Evolutionary conservation across 2,888 invertebrate genomes (phyloP).

Genomic region (Tetrapedia diversipes): DNA sequence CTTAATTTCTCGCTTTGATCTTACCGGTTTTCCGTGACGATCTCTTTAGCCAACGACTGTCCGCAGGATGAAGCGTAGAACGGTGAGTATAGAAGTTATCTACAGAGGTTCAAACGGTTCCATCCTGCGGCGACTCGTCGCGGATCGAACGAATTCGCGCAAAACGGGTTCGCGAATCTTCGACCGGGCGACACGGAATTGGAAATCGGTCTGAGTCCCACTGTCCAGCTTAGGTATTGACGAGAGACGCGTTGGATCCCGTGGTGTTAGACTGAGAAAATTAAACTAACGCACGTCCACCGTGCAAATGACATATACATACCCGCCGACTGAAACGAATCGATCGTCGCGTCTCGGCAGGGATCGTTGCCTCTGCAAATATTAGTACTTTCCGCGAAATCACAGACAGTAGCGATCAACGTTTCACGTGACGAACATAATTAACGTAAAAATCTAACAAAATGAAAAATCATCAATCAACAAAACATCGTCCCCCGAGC

Average conservation of each 20-base stretch:
- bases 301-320: slow-evolving; percentile 1
- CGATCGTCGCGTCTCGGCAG: slow-evolving; percentile 13
- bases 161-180: slow-evolving; percentile 12
- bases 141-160: slow-evolving; percentile 11
- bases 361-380: background rate
- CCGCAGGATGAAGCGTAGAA: slow-evolving; percentile 7
- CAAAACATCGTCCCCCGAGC: background rate
- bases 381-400: slow-evolving; percentile 50
- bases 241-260: slow-evolving; percentile 5
- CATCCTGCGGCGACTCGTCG: slow-evolving; percentile 1
- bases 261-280: background rate
- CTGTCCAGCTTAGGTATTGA: background rate
- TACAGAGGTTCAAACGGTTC: slow-evolving; percentile 31
- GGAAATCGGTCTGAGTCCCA: background rate
- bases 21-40: background rate
- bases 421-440: slow-evolving; percentile 27
- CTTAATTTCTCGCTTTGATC: slow-evolving; percentile 10
- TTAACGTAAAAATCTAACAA: slow-evolving; percentile 15
- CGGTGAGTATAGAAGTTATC: slow-evolving; percentile 36
- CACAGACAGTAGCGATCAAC: slow-evolving; percentile 54
- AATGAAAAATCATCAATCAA: slow-evolving; percentile 9
- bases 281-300: slow-evolving; percentile 14
- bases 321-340: background rate
- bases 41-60: background rate
- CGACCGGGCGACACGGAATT: background rate